These are phyloP conservation scores for Gila orcuttii DNA, from an alignment of 2,113 vertebrate genomes.

Conservation along the genomic window DNA sequence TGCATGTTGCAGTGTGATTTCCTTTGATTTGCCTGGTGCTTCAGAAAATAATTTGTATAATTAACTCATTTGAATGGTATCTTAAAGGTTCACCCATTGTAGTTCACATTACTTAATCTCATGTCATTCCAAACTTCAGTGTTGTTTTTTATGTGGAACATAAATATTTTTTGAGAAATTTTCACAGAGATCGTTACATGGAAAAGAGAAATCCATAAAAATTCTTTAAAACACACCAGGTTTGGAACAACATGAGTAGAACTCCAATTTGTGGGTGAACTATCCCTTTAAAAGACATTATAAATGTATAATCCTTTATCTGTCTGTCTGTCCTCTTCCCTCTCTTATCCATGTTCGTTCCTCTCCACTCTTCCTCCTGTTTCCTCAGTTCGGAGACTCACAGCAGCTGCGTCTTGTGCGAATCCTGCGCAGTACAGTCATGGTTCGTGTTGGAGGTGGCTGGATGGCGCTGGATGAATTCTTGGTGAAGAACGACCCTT, in stretches of 20 bases:
- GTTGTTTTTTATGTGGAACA: not conserved
- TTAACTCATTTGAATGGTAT: not conserved
- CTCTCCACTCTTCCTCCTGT: conserved; percentile 8
- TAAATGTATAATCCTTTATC: not conserved
- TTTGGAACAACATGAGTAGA: not conserved
- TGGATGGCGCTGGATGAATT: conserved; percentile 99
- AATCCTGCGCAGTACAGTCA: conserved; percentile 96
- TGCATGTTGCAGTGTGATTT: conserved; percentile 68
- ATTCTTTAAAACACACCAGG: not conserved
- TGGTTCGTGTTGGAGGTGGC: conserved; percentile 96
- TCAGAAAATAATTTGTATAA: not conserved
- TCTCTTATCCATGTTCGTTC: not conserved
- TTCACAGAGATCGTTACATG: not conserved
- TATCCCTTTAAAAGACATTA: not conserved
- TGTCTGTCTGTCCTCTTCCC: not conserved
- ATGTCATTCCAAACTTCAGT: not conserved
- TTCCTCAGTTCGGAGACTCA: conserved; percentile 91
- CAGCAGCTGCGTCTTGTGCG: conserved; percentile 98
- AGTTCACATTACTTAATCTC: not conserved
- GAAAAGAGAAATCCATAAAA: not conserved
- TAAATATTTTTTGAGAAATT: not conserved
- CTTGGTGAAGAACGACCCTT: conserved; percentile 96
- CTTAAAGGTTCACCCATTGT: not conserved
- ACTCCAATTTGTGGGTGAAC: not conserved
- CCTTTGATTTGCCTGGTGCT: conserved; percentile 34